Evolutionary conservation across 2,888 invertebrate genomes (phyloP).

Genomic region (Lepidocyrtoides sp.): DNA sequence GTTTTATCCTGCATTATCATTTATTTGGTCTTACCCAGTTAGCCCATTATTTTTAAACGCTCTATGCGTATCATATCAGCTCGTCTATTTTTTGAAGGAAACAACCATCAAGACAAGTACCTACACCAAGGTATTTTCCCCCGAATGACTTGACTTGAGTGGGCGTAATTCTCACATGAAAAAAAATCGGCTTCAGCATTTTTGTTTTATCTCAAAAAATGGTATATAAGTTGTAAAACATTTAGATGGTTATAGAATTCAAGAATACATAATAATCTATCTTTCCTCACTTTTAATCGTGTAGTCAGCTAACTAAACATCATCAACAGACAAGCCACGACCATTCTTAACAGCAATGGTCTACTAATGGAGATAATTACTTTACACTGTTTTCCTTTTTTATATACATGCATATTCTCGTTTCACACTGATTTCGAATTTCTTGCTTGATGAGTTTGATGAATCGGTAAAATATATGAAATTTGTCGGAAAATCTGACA

Average conservation of each 20-base stretch:
- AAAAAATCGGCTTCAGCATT: background rate
- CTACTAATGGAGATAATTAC: constrained; percentile 58
- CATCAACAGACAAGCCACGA: constrained; percentile 32
- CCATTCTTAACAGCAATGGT: constrained; percentile 47
- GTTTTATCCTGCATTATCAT: too few species aligned
- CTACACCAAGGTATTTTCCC: background rate
- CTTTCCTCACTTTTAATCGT: constrained; percentile 64
- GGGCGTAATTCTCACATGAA: constrained; percentile 10
- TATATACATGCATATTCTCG: background rate
- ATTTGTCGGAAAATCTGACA: constrained; percentile 32
- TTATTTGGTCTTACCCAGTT: background rate
- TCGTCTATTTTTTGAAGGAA: background rate
- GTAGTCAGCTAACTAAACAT: constrained; percentile 21
- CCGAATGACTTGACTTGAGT: constrained; percentile 35
- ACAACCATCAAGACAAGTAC: background rate
- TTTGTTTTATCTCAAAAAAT: constrained; percentile 17
- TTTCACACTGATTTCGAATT: constrained; percentile 35
- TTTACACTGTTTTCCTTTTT: constrained; percentile 27
- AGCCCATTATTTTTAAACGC: background rate
- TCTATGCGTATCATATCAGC: background rate
- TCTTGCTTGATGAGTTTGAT: constrained; percentile 49
- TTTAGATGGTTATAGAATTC: background rate
- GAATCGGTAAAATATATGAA: constrained; percentile 11
- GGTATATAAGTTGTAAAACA: background rate
- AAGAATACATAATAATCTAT: constrained; percentile 40